Conservation (phyloP, 1,140 invertebrate species). For the Phymorhynchus buccinoides region DNA sequence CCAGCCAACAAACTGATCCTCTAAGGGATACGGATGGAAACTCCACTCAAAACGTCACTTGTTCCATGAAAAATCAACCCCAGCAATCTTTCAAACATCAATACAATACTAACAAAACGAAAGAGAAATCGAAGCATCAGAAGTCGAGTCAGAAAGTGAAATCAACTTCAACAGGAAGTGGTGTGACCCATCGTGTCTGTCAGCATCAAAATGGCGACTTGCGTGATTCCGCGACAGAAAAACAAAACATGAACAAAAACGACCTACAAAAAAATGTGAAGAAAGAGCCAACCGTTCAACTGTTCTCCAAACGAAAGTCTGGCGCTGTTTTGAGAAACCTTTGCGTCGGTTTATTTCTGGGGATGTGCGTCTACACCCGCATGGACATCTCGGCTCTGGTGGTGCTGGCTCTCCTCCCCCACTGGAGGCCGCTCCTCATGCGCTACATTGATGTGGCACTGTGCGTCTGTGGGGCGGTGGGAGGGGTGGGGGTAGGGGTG, state of each 20-base stretch:
- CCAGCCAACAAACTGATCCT: not conserved
- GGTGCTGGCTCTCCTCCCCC: slow-evolving; percentile 19
- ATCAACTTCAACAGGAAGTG: too few species aligned
- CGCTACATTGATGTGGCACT: not conserved
- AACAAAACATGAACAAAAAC: too few species aligned
- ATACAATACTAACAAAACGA: not conserved
- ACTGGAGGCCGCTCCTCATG: slow-evolving; percentile 25
- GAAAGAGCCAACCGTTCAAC: too few species aligned
- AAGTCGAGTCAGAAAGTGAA: not conserved
- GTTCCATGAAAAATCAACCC: not conserved
- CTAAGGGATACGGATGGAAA: not conserved
- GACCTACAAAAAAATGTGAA: too few species aligned
- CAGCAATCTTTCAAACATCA: not conserved
- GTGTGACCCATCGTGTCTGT: too few species aligned
- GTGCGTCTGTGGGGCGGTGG: slow-evolving; percentile 8
- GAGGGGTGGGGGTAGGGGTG: slow-evolving; percentile 49
- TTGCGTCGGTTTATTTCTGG: slow-evolving; percentile 53
- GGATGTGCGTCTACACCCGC: slow-evolving; percentile 57
- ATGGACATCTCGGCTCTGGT: slow-evolving; percentile 55
- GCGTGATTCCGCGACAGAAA: too few species aligned
- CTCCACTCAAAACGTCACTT: not conserved
- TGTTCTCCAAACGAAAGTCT: too few species aligned
- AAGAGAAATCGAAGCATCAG: not conserved
- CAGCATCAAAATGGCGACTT: too few species aligned
- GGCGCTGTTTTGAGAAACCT: not conserved